Evolutionary conservation across 1,140 invertebrate genomes (phyloP), one percentile per base, ranked within the genome.

Genomic region (Papilio aristodemus): DNA sequence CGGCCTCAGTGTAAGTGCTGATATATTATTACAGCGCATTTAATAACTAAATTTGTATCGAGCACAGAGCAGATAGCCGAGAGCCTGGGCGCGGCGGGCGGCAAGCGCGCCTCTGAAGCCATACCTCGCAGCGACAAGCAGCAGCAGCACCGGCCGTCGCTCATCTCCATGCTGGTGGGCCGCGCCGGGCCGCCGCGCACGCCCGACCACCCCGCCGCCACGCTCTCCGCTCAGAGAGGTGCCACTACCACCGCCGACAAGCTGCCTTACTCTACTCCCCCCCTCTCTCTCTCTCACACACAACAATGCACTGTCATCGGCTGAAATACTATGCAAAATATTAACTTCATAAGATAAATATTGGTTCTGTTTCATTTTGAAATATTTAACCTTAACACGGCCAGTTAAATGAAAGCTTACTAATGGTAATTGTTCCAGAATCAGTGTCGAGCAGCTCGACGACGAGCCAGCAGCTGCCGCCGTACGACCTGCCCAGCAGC

Each of bases 81-180:
- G 68, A 87, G 76, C 73, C 70, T 86, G 7, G 80, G 79, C 0
- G 71, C 72, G 50, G 74, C 76, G 17, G 81, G 77, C 3, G 85
- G 84, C 27, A 89, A 89, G 58, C 80, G 88, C 0, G 81, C 87
- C 0, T 90, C 87, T 0, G 87, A 90, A 43, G 78, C 88, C 76
- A 71, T 84, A 78, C 76, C 78, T 0, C 80, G 83, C 75, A 90
- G 98, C 13, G 88, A 92, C 91, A 84, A 91, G 82, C 78, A 86
- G 43, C 91, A 92, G 38, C 92, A 94, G 75, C 95, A 95, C 83
- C 85, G 95, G 58, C 94, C 94, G 2, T 95, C 95, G 9, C 86
- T 95, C 27, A 95, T 95, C 70, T 95, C 95, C 72, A 93, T 95
- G 76, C 91, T 95, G 71, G 95, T 94, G 71, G 94, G 94, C 11